Conservation (phyloP, 2,797 vertebrate genomes). For the Propithecus perrieri region DNA sequence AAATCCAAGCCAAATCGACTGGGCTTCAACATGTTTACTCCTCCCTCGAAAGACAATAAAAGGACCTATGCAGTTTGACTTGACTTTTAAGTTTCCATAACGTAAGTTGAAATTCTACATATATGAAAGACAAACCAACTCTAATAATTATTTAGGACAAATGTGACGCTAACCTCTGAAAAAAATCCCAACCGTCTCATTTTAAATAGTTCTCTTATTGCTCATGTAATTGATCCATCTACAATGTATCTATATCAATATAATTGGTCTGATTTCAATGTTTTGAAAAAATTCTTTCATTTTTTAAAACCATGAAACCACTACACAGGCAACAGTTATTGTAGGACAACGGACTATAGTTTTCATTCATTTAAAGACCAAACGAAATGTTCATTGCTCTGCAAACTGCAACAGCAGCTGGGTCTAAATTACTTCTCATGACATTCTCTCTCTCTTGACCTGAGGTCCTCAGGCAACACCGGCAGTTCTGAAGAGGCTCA, state of each 20-base stretch:
- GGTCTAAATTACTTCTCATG: not conserved
- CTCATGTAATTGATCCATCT: not conserved
- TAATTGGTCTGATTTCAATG: not conserved
- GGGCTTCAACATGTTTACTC: not conserved
- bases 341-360: not conserved
- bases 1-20: not conserved
- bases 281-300: not conserved
- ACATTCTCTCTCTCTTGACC: not conserved
- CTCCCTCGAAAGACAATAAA: slow-evolving; percentile 20
- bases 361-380: slow-evolving; percentile 17
- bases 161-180: not conserved
- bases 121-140: slow-evolving; percentile 1
- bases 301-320: slow-evolving; percentile 16
- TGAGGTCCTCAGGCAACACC: slow-evolving; percentile 55
- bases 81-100: slow-evolving; percentile 15
- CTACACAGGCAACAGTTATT: not conserved
- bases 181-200: not conserved
- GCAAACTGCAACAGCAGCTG: not conserved
- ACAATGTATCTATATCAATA: not conserved
- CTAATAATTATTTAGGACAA: not conserved
- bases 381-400: not conserved
- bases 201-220: not conserved
- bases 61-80: not conserved
- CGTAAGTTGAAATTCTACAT: not conserved
- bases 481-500: not conserved